Evolutionary conservation across 2,888 invertebrate genomes (phyloP).

Genomic region (Hybos culiciformis): DNA sequence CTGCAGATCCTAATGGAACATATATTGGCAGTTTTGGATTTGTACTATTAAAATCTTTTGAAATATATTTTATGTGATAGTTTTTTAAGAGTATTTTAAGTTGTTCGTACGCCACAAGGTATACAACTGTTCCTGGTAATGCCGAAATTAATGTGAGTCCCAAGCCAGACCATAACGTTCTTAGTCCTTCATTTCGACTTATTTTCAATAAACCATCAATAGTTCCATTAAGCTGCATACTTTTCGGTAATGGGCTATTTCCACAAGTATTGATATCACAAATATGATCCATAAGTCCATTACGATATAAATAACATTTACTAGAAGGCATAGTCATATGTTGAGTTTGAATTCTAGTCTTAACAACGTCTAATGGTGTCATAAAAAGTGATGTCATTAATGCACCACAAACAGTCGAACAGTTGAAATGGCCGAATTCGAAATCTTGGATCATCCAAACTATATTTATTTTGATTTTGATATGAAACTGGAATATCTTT

Average conservation of each 20-base stretch:
- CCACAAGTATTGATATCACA: conserved; percentile 45
- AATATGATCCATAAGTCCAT: conserved; percentile 96
- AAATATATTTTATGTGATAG: conserved; percentile 17
- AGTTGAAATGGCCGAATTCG: too few relatives aligned
- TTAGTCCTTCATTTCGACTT: conserved; percentile 70
- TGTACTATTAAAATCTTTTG: too few relatives aligned
- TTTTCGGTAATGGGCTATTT: too few relatives aligned
- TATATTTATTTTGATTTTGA: too few relatives aligned
- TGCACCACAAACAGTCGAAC: too few relatives aligned
- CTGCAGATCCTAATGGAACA: conserved; percentile 75
- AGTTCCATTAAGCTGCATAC: conserved; percentile 68
- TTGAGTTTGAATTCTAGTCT: conserved; percentile 92
- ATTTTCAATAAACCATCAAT: conserved; percentile 96
- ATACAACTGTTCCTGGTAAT: conserved; percentile 89
- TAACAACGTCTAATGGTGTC: conserved; percentile 98
- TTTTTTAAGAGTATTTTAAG: conserved; percentile 22
- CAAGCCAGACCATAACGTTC: conserved; percentile 92
- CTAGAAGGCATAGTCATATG: conserved; percentile 68
- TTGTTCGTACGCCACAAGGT: conserved; percentile 97
- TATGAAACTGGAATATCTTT: too few relatives aligned
- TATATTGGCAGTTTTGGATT: conserved; percentile 43
- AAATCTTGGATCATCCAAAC: too few relatives aligned
- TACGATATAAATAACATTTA: conserved; percentile 90
- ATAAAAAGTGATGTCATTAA: too few relatives aligned
- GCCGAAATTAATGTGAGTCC: conserved; percentile 92